Base-by-base conservation (phyloP, 2,888 invertebrate species). In the Sphecodes monilicornis region DNA sequence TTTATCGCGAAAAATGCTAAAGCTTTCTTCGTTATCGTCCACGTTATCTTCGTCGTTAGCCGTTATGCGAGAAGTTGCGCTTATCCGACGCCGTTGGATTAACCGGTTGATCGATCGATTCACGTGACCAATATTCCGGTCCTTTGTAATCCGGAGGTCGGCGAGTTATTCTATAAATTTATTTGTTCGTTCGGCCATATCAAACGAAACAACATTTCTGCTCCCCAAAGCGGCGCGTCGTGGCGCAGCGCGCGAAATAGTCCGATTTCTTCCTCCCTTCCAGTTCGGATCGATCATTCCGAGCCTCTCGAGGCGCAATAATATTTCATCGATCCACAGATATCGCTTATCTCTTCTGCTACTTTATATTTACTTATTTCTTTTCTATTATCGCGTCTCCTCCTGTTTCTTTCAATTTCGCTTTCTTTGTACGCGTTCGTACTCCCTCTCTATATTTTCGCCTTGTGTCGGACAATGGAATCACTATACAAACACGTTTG, bases 1-100 rank as follows among this genome's bases (percentile, higher is more conserved):
- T 64, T 64, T 64, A 64, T 64, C 64, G 64, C 18, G 64, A 64
- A 32, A 64, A 64, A 64, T 36, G 29, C 29, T 10, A 36, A 64
- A 64, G 64, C 32, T 36, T 64, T 64, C 64, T 64, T 57, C 26
- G 43, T 57, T 75, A 64, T 81, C 70, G n/a, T 11, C 8, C 32
- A 1, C 16, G 13, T 81, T 81, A 73, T 73, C 81, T 10, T 2
- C 3, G n/a, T 64, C 18, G 29, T 32, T 50, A 1, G 4, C 5
- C 57, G n/a, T 73, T 75, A 39, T 43, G 29, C 36, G 46, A 72
- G 72, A 76, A 71, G n/a, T 82, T 76, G 22, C 66, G 43, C 39
- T 81, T 81, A 82, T 82, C 75, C 43, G 75, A 22, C 64, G 50
- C 3, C 29, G 26, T 16, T 26, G 66, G 70, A 81, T 82, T 57